These are phyloP conservation scores for Otocyon megalotis DNA, from an alignment of 2,113 vertebrate genomes.

Conservation along the genomic window DNA sequence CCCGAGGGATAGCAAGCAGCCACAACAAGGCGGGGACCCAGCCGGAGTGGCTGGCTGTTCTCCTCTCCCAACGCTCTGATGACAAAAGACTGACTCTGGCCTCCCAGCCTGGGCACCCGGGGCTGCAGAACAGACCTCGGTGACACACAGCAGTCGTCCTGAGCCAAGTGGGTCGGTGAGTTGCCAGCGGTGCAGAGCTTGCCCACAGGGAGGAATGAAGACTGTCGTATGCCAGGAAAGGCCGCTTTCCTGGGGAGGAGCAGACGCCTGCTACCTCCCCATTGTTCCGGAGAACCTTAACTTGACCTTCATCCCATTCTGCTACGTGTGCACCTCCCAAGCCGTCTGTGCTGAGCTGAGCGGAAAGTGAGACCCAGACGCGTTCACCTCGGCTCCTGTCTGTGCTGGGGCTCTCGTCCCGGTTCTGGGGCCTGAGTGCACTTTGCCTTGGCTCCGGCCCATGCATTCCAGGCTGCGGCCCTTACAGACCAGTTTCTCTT, in stretches of 20 bases:
- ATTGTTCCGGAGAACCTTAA: slow-evolving; percentile 40
- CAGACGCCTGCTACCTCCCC: background rate
- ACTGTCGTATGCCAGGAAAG: background rate
- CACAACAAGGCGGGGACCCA: background rate
- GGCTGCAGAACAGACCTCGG: background rate
- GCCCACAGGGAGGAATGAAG: background rate
- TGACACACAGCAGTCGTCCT: background rate
- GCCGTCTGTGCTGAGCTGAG: slow-evolving; percentile 68
- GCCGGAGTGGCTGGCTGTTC: background rate
- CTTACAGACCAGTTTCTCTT: background rate
- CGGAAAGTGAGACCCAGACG: slow-evolving; percentile 58
- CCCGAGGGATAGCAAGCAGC: too few species aligned
- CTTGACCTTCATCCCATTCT: slow-evolving; percentile 67
- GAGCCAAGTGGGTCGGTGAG: rapidly evolving
- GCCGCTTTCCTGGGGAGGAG: too few species aligned
- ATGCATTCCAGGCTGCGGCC: background rate
- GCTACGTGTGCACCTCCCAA: slow-evolving; percentile 34
- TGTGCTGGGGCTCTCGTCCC: background rate
- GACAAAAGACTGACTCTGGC: background rate
- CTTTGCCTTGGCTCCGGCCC: background rate
- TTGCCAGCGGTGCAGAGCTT: background rate
- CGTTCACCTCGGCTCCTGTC: slow-evolving; percentile 59
- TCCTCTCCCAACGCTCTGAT: background rate
- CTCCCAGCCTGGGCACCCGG: background rate
- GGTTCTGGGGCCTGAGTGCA: background rate